Evolutionary conservation across 2,888 invertebrate genomes (phyloP).

Genomic region (Strigamia transsilvanica): DNA sequence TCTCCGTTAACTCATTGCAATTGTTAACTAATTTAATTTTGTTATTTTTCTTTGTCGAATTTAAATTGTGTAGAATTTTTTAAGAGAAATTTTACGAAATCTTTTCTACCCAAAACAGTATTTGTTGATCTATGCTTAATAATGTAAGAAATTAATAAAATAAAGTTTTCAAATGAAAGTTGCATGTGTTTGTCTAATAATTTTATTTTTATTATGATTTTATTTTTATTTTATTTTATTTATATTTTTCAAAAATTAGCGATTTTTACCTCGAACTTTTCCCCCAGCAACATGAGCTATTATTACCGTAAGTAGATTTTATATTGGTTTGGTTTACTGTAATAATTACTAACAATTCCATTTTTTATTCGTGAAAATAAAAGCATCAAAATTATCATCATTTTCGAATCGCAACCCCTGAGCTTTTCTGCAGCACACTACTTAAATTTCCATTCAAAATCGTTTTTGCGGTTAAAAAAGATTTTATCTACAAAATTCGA

Average conservation of each 20-base stretch:
- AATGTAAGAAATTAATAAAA: too few relatives aligned
- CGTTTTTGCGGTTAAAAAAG: too few relatives aligned
- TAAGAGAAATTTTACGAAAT: too few relatives aligned
- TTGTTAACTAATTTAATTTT: too few relatives aligned
- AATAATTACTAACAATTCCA: not conserved
- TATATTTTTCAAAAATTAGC: not conserved
- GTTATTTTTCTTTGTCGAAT: too few relatives aligned
- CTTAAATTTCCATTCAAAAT: too few relatives aligned
- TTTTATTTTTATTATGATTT: not conserved
- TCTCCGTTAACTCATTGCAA: too few relatives aligned
- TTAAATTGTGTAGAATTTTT: too few relatives aligned
- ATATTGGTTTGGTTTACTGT: not conserved
- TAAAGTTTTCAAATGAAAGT: not conserved
- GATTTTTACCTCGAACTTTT: slow-evolving; percentile 21
- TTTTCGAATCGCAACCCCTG: not conserved
- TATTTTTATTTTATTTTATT: not conserved
- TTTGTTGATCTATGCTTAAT: too few relatives aligned
- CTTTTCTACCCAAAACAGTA: too few relatives aligned
- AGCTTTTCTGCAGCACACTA: too few relatives aligned
- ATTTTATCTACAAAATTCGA: too few relatives aligned
- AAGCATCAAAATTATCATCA: not conserved
- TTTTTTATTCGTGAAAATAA: not conserved
- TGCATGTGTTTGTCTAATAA: not conserved
- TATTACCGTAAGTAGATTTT: slow-evolving; percentile 26
- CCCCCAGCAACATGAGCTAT: slow-evolving; percentile 23